Percentiles rank a stretch among this genome's conserved stretches.
Evolutionary conservation across 2,113 vertebrate species (phyloP).

Genomic region (Zosterops japonicus): DNA sequence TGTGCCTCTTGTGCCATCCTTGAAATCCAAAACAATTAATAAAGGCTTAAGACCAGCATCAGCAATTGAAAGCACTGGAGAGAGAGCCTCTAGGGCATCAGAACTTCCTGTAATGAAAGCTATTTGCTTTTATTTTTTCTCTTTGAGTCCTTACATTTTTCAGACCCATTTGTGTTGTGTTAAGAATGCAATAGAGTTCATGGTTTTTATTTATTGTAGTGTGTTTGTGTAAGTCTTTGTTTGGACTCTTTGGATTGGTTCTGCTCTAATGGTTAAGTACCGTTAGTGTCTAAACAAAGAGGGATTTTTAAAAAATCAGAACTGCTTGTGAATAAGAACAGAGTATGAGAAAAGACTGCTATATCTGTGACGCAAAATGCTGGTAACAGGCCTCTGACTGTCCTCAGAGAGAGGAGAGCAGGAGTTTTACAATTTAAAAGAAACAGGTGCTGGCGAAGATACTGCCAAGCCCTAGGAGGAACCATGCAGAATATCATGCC

Average conservation of each 20-base stretch:
- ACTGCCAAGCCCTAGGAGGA: neutral
- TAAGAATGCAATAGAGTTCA: neutral
- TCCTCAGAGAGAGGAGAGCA: neutral
- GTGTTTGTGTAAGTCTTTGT: neutral
- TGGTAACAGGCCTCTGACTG: neutral
- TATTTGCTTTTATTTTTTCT: neutral
- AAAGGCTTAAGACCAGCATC: neutral
- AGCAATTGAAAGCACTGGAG: neutral
- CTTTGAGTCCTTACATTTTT: neutral
- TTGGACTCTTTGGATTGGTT: neutral
- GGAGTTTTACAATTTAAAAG: neutral
- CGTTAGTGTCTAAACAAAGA: neutral
- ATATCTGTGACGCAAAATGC: accelerated
- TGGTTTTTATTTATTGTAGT: neutral
- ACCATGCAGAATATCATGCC: neutral
- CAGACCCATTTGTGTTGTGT: neutral
- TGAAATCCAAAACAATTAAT: neutral
- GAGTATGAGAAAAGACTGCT: neutral
- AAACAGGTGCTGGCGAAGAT: neutral
- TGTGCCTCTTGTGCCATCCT: neutral
- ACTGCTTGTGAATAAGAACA: neutral
- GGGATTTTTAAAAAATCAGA: neutral
- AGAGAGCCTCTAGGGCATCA: neutral
- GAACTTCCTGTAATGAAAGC: neutral
- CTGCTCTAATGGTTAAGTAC: neutral